Evolutionary conservation across 2,113 vertebrate genomes (phyloP).

Genomic region (Scortum barcoo): DNA sequence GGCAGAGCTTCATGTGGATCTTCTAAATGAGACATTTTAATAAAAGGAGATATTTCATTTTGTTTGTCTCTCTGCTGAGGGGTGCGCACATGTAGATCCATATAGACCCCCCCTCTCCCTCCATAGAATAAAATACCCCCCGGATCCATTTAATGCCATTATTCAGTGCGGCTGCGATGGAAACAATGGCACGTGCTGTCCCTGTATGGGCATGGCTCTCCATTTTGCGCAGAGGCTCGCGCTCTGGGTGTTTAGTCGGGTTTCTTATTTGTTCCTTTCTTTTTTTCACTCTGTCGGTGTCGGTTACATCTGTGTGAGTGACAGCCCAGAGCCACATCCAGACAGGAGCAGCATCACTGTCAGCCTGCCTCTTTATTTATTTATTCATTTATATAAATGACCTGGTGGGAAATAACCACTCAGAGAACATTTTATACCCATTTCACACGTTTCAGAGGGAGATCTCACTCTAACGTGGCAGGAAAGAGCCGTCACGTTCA

Average conservation of each 20-base stretch:
- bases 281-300: too few species aligned
- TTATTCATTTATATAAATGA: conserved; percentile 48
- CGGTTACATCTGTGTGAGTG: too few species aligned
- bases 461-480: neutral
- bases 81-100: neutral
- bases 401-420: conserved; percentile 9
- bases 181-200: conserved; percentile 84
- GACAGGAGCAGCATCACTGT: conserved; percentile 55
- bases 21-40: neutral
- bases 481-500: neutral
- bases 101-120: neutral
- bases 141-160: conserved; percentile 45
- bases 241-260: too few species aligned
- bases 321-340: conserved; percentile 6
- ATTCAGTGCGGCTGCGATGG: conserved; percentile 54
- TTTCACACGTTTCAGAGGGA: too few species aligned
- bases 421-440: neutral
- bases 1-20: neutral
- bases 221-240: conserved; percentile 54
- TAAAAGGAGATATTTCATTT: neutral
- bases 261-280: too few species aligned
- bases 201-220: conserved; percentile 59
- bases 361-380: conserved; percentile 56
- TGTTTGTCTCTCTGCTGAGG: accelerated
- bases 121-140: too few species aligned